These are phyloP conservation scores for Cinclus mexicanus DNA, from an alignment of 2,113 vertebrate genomes.

Conservation along the genomic window DNA sequence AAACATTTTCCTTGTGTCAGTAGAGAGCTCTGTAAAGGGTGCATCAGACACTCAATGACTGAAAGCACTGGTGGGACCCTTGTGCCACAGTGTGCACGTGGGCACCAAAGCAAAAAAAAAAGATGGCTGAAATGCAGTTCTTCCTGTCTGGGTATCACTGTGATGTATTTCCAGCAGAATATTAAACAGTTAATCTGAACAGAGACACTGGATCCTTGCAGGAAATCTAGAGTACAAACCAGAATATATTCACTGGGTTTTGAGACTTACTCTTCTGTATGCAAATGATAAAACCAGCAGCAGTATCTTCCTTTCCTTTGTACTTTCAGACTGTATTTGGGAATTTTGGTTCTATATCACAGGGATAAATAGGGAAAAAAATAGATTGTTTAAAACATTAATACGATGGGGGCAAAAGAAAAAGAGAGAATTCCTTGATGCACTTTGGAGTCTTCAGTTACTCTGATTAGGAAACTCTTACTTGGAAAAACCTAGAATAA, in stretches of 20 bases:
- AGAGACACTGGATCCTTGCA: background rate
- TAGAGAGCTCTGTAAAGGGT: background rate
- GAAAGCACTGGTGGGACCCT: background rate
- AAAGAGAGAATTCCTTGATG: background rate
- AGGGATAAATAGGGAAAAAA: background rate
- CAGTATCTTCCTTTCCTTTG: background rate
- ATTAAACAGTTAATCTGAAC: background rate
- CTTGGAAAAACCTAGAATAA: background rate
- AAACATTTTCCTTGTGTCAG: background rate
- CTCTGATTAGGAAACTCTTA: background rate
- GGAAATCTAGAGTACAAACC: background rate
- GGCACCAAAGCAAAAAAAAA: background rate
- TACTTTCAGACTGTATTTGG: background rate
- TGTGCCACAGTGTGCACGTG: rapidly evolving
- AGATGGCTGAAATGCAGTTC: background rate
- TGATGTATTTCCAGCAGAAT: background rate
- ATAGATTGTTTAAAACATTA: background rate
- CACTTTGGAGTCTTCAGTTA: background rate
- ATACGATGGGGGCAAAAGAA: background rate
- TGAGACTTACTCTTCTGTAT: background rate
- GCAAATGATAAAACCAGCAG: background rate
- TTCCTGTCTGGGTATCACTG: background rate
- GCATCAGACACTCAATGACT: background rate
- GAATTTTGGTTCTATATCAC: background rate
- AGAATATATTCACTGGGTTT: background rate